A percentile compares a stretch with the other conserved stretches of the same genome.
phyloP scores from a whole-genome alignment of 2,113 vertebrate genomes.

The Ptychochromis oligacanthus region DNA sequence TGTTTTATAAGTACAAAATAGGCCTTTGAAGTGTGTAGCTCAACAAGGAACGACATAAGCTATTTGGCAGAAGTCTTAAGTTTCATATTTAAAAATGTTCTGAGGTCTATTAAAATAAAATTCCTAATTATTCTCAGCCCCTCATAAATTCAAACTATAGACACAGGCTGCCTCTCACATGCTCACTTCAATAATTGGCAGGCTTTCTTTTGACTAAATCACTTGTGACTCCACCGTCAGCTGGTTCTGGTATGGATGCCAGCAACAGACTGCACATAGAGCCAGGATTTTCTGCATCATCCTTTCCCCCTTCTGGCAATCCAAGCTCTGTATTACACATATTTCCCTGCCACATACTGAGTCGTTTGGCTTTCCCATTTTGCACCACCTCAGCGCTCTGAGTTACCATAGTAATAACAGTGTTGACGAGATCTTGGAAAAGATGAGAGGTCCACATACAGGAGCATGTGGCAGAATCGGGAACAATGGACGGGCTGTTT shows the following conservation, averaged over 20 bases:
- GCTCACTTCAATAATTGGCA: slow-evolving; percentile 22
- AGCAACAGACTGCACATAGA: slow-evolving; percentile 21
- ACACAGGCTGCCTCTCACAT: not conserved
- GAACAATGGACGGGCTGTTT: not conserved
- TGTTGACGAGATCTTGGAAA: slow-evolving; percentile 29
- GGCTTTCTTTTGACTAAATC: slow-evolving; percentile 35
- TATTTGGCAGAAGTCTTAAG: not conserved
- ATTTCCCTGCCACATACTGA: slow-evolving; percentile 55
- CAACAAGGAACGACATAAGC: not conserved
- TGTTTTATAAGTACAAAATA: not conserved
- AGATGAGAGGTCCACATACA: not conserved
- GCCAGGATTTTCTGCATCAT: slow-evolving; percentile 73
- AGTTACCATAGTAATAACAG: slow-evolving; percentile 60
- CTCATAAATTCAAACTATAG: not conserved
- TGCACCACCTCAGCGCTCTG: slow-evolving; percentile 11
- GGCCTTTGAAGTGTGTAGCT: not conserved
- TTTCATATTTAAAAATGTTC: not conserved
- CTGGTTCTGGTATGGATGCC: slow-evolving; percentile 37
- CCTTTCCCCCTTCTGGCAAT: slow-evolving; percentile 22
- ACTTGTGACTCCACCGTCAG: slow-evolving; percentile 56
- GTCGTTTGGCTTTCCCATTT: slow-evolving; percentile 20
- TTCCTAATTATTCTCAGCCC: not conserved
- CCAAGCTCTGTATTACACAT: slow-evolving; percentile 44
- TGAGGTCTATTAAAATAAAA: not conserved
- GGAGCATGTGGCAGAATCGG: not conserved